Evolutionary conservation across 2,797 vertebrate genomes (phyloP).

Genomic region (Clarias pachynema): DNA sequence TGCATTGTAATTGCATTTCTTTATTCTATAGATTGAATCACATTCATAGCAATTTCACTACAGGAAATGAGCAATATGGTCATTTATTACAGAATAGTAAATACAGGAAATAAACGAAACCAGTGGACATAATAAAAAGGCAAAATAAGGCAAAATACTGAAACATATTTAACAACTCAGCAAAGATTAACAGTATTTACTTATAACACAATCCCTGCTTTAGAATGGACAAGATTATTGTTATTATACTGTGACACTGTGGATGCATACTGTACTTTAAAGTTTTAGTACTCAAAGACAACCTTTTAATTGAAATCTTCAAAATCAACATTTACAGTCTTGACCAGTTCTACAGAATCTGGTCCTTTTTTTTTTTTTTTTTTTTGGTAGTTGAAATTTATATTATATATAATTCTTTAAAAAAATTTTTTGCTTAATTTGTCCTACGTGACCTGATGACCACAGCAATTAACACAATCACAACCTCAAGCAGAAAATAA

Average conservation of each 20-base stretch:
- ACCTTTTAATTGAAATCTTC: not conserved
- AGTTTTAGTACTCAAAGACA: not conserved
- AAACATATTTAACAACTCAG: conserved; percentile 31
- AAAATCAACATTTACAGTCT: not conserved
- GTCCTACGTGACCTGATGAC: not conserved
- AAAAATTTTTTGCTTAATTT: not conserved
- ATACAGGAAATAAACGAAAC: conserved; percentile 58
- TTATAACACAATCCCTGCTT: conserved; percentile 56
- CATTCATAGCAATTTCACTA: conserved; percentile 83
- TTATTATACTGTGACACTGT: too few species aligned
- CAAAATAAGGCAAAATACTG: conserved; percentile 61
- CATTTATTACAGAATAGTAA: conserved; percentile 65
- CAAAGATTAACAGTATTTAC: conserved; percentile 52
- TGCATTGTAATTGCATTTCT: conserved; percentile 90
- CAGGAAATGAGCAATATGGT: conserved; percentile 75
- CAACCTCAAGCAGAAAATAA: conserved; percentile 1
- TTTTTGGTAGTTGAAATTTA: not conserved
- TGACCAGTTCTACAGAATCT: not conserved
- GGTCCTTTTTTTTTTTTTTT: not conserved
- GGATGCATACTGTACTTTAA: not conserved
- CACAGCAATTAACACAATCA: conserved; percentile 29
- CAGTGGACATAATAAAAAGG: conserved; percentile 56
- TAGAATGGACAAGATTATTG: conserved; percentile 3
- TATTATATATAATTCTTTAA: not conserved
- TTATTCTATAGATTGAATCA: conserved; percentile 75